Conservation (phyloP, 2,113 vertebrate species). For the Platichthys flesus region DNA sequence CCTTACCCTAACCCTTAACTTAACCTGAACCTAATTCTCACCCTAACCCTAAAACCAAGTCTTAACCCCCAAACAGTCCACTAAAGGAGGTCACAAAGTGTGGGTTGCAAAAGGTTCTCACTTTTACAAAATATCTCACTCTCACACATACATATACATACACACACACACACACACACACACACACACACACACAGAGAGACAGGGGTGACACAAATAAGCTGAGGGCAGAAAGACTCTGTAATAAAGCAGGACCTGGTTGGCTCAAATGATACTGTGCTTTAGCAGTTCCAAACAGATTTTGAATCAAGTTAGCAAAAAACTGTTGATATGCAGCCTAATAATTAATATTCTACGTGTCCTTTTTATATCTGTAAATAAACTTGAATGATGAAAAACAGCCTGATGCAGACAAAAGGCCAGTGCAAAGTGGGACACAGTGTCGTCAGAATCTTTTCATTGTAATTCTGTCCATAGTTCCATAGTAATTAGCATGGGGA, state of each 20-base stretch:
- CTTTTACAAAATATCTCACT: too few species aligned
- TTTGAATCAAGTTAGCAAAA: background rate
- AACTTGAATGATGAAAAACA: background rate
- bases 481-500: conserved; percentile 35
- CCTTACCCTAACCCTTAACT: too few species aligned
- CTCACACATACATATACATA: too few species aligned
- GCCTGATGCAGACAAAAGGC: conserved; percentile 14
- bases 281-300: background rate
- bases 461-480: conserved; percentile 18
- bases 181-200: too few species aligned
- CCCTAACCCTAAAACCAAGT: too few species aligned
- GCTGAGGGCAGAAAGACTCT: too few species aligned
- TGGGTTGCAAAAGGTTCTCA: too few species aligned
- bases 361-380: background rate
- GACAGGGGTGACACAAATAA: too few species aligned
- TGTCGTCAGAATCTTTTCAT: conserved; percentile 14
- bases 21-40: too few species aligned
- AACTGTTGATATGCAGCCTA: background rate
- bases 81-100: too few species aligned
- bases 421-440: background rate
- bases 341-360: background rate
- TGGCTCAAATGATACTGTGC: background rate
- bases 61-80: too few species aligned
- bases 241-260: background rate
- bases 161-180: too few species aligned